Evolutionary conservation across 2,888 invertebrate species (phyloP), one percentile per base, ranked within the genome.

Genomic region (Synanthedon vespiformis): DNA sequence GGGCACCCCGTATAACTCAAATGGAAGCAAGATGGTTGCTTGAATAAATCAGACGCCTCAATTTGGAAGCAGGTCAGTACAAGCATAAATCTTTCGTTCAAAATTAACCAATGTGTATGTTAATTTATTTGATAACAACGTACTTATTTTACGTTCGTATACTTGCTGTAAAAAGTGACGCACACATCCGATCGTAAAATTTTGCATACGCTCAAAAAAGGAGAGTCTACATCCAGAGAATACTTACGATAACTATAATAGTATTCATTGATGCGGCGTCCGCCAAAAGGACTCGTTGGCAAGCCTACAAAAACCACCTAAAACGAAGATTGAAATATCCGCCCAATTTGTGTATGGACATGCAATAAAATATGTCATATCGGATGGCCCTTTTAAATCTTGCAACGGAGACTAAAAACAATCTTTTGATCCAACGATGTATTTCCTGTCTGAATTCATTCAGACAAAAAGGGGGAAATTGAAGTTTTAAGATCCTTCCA

Each of bases 331-430:
- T 82, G 85, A 83, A 78, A 83, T 85, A 84, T 86, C 86, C 86
- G 75, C 72, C 85, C 86, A 86, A 86, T 86, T 86, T 85, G 81
- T 75, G 77, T 82, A 72, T 69, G 72, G 55, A 64, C 64, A 61
- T 62, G 70, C 77, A 82, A 82, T 83, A 80, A 83, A 80, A 80
- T 80, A 80, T 80, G 84, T 83, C 85, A 86, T 85, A 84, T 85
- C 78, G 74, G 77, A 78, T 78, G 63, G 75, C 77, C 65, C 68
- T 68, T 79, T 58, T 74, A 63, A 64, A 62, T 65, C 61, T 65
- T 78, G 74, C 74, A 74, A 74, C 65, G 67, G 74, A 81, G 68
- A 73, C 72, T 74, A 77, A 80, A 83, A 82, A 84, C 77, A 78
- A 65, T 59, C 77, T 74, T 77, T 77, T 67, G 68, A 68, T 57